Evolutionary conservation across 2,113 vertebrate genomes (phyloP).

Genomic region (Elephantulus edwardii): DNA sequence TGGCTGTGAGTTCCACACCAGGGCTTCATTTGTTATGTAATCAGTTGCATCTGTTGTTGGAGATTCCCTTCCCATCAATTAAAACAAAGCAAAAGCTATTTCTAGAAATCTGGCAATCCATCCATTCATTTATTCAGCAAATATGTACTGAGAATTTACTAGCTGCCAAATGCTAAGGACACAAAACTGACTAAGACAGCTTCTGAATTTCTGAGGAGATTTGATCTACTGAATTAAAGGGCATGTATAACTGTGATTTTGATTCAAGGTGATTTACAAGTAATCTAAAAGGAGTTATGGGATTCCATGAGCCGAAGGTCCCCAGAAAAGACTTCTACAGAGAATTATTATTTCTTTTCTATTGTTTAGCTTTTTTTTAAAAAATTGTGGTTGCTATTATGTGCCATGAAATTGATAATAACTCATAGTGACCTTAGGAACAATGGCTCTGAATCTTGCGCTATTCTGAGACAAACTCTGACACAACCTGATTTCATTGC

Average conservation of each 20-base stretch:
- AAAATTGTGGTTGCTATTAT: too few species aligned
- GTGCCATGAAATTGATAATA: too few species aligned
- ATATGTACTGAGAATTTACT: neutral
- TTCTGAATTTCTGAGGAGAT: neutral
- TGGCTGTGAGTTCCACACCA: neutral
- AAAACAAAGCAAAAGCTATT: neutral
- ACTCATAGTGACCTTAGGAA: too few species aligned
- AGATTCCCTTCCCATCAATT: slow-evolving; percentile 5
- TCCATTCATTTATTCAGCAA: neutral
- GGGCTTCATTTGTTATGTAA: neutral
- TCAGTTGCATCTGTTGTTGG: neutral
- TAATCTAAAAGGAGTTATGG: neutral
- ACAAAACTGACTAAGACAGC: neutral
- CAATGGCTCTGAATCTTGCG: too few species aligned
- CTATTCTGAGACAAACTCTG: too few species aligned
- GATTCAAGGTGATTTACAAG: neutral
- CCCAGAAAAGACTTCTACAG: neutral
- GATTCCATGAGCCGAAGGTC: neutral
- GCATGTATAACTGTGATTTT: neutral
- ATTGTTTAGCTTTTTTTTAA: too few species aligned
- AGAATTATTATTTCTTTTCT: neutral
- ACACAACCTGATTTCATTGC: too few species aligned
- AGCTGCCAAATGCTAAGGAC: neutral
- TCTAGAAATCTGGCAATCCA: neutral
- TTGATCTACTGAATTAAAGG: neutral